A percentile compares a stretch with the other conserved stretches of the same genome.
Evolutionary conservation across 2,797 vertebrate genomes (phyloP).

Genomic region (Coregonus suidteri): DNA sequence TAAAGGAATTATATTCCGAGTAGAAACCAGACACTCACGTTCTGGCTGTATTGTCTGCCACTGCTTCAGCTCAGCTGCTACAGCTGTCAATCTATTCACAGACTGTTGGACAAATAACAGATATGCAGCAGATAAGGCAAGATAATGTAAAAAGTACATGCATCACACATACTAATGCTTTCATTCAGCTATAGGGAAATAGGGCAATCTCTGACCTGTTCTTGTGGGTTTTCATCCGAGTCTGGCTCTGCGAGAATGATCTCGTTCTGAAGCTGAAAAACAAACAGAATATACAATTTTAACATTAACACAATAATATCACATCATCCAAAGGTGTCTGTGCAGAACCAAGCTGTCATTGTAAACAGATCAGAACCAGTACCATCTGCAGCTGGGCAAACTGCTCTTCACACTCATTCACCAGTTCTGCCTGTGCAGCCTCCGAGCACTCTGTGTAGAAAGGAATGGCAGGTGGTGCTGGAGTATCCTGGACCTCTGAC

Average conservation of each 20-base stretch:
- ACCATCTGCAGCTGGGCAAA: conserved; percentile 71
- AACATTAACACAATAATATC: background rate
- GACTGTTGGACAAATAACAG: conserved; percentile 48
- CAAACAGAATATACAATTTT: conserved; percentile 22
- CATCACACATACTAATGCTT: background rate
- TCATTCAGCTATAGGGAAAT: background rate
- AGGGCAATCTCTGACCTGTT: conserved; percentile 61
- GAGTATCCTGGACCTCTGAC: background rate
- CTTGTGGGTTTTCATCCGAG: conserved; percentile 50
- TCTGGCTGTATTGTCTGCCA: conserved; percentile 67
- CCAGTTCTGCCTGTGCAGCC: conserved; percentile 59
- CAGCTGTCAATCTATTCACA: conserved; percentile 63
- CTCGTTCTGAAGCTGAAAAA: conserved; percentile 77
- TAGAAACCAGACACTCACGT: conserved; percentile 61
- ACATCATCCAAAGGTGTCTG: background rate
- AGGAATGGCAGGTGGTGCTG: background rate
- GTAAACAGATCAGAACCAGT: background rate
- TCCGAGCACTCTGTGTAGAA: conserved; percentile 44
- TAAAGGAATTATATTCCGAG: background rate
- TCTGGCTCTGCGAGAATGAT: conserved; percentile 67
- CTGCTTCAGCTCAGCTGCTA: conserved; percentile 72
- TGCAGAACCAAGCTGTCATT: background rate
- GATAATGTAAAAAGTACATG: conserved; percentile 3
- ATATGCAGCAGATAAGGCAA: background rate
- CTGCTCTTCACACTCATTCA: conserved; percentile 73